These are phyloP conservation scores for Platerodrilus igneus DNA, from an alignment of 2,888 invertebrate species.

Conservation along the genomic window DNA sequence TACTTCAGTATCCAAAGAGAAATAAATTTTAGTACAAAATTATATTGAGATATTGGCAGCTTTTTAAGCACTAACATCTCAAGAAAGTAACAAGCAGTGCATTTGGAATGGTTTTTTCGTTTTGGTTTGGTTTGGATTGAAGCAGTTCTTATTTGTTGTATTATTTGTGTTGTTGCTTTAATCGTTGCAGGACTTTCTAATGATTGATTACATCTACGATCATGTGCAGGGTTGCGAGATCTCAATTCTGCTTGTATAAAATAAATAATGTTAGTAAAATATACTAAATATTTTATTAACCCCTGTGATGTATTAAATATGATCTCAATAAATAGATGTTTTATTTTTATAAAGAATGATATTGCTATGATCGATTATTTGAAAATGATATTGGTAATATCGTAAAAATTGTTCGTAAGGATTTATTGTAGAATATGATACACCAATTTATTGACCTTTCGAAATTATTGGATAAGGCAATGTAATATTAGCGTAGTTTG, in stretches of 20 bases:
- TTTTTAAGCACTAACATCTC: not conserved
- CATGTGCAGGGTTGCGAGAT: conserved; percentile 33
- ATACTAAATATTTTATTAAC: conserved; percentile 48
- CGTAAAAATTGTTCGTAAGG: conserved; percentile 4
- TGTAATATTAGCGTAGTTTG: too few species aligned
- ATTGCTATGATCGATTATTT: conserved; percentile 5
- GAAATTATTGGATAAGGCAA: conserved; percentile 4
- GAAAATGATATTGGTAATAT: not conserved
- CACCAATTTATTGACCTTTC: conserved; percentile 10
- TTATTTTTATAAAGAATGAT: conserved; percentile 14
- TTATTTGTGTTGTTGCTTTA: conserved; percentile 3
- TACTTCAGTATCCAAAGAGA: conserved; percentile 22
- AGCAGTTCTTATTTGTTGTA: conserved; percentile 6
- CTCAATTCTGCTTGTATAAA: conserved; percentile 36
- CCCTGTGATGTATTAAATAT: conserved; percentile 66
- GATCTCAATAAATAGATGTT: conserved; percentile 50
- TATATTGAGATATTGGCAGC: conserved; percentile 12
- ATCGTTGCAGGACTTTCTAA: not conserved
- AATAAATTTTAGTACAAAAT: conserved; percentile 19
- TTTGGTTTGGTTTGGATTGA: conserved; percentile 5
- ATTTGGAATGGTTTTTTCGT: conserved; percentile 6
- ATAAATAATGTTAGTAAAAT: conserved; percentile 31
- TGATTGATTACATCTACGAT: conserved; percentile 15
- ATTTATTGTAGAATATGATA: conserved; percentile 1
- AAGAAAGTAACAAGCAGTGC: not conserved